phyloP scores from a whole-genome alignment of 1,140 invertebrate genomes.

The Zaprionus nigranus region DNA sequence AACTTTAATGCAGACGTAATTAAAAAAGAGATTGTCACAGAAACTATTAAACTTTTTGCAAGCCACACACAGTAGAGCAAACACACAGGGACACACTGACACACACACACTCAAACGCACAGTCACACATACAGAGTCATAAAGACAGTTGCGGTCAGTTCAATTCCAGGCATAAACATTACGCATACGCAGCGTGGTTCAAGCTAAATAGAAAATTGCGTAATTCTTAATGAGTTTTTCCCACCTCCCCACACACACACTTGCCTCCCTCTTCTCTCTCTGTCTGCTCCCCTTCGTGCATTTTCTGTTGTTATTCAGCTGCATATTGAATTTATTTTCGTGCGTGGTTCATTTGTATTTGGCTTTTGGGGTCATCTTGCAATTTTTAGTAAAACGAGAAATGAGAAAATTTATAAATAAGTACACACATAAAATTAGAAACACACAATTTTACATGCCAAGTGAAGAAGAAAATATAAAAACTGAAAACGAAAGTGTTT shows the following conservation, averaged over 20 bases:
- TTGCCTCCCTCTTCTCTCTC: neutral
- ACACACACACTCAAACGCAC: neutral
- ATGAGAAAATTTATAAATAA: conserved; percentile 68
- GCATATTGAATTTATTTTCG: conserved; percentile 34
- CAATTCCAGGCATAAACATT: conserved; percentile 44
- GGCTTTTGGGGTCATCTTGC: conserved; percentile 78
- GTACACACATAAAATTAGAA: conserved; percentile 78
- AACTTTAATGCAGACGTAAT: conserved; percentile 36
- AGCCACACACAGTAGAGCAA: neutral
- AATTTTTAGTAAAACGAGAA: conserved; percentile 52
- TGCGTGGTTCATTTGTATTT: conserved; percentile 39
- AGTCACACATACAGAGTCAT: conserved; percentile 1
- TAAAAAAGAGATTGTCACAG: conserved; percentile 27
- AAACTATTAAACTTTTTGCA: neutral
- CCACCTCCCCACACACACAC: too few species aligned
- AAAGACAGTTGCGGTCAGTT: conserved; percentile 6
- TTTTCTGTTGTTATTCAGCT: conserved; percentile 9
- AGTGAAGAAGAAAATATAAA: conserved; percentile 35
- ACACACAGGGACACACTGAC: too few species aligned
- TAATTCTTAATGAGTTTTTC: conserved; percentile 46
- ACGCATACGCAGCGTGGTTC: conserved; percentile 66
- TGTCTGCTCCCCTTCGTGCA: neutral
- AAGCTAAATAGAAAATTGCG: conserved; percentile 54
- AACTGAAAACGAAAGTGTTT: conserved; percentile 52
- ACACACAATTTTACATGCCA: conserved; percentile 57